Conservation (phyloP, 2,888 invertebrate species). For the Crematogaster levior region DNA sequence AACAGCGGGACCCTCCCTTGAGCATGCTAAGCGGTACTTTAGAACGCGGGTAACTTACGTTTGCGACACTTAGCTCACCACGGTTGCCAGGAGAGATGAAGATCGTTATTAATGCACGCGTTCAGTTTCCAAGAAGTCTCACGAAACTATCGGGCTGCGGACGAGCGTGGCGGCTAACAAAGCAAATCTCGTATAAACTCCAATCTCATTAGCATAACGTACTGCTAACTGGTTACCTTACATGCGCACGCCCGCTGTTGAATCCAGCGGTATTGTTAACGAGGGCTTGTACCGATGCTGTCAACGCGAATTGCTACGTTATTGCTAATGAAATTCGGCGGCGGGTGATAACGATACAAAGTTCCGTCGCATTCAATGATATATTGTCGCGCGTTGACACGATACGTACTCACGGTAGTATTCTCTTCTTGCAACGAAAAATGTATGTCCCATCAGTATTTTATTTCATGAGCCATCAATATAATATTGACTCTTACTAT, state of each 20-base stretch:
- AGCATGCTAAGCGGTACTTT: conserved; percentile 47
- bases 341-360: background rate
- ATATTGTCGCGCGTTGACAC: background rate
- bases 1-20: background rate
- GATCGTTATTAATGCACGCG: conserved; percentile 48
- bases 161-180: conserved; percentile 18
- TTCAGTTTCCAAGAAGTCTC: conserved; percentile 38
- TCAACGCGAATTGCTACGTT: conserved; percentile 26
- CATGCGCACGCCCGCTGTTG: conserved; percentile 2
- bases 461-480: background rate
- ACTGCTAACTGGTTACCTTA: conserved; percentile 30
- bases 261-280: conserved; percentile 43
- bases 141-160: conserved; percentile 35
- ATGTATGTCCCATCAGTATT: background rate
- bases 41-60: conserved; percentile 36
- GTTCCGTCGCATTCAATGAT: background rate
- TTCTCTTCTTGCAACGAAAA: background rate
- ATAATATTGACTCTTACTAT: background rate
- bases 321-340: conserved; percentile 20
- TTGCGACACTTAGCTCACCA: conserved; percentile 40
- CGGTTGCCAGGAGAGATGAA: conserved; percentile 32
- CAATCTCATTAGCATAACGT: conserved; percentile 42
- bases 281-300: background rate
- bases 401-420: background rate
- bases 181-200: conserved; percentile 42